These are phyloP conservation scores for Andrena flavipes DNA, from an alignment of 2,888 invertebrate species.

Conservation along the genomic window DNA sequence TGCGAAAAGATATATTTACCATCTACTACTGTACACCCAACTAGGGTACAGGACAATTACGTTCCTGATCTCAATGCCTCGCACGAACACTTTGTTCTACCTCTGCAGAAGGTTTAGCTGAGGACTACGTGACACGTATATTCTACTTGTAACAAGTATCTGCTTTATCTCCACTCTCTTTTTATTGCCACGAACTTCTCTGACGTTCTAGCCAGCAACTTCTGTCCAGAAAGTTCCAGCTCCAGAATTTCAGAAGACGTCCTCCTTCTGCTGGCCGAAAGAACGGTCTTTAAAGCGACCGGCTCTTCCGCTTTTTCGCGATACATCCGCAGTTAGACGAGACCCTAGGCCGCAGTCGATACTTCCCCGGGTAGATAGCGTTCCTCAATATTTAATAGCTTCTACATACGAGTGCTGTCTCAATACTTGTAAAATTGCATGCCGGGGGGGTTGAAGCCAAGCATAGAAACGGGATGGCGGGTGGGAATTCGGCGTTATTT, in stretches of 20 bases:
- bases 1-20: too few species aligned
- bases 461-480: constrained; percentile 56
- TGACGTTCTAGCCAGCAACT: constrained; percentile 26
- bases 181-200: constrained; percentile 35
- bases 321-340: neutral
- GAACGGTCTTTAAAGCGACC: constrained; percentile 1
- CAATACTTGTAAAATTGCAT: constrained; percentile 84
- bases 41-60: constrained; percentile 13
- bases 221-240: constrained; percentile 40
- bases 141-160: constrained; percentile 43
- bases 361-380: constrained; percentile 59
- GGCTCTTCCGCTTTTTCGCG: neutral
- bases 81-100: constrained; percentile 41
- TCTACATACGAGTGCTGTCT: constrained; percentile 82
- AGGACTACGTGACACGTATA: constrained; percentile 59
- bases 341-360: neutral
- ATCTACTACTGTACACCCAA: neutral
- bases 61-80: constrained; percentile 24
- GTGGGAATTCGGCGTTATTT: constrained; percentile 43
- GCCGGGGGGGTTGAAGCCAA: constrained; percentile 71
- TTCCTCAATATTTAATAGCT: constrained; percentile 84
- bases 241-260: constrained; percentile 34
- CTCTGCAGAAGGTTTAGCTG: constrained; percentile 39
- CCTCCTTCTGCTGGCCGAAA: constrained; percentile 7
- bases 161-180: constrained; percentile 21